Percentiles rank a stretch among this genome's conserved stretches.
Evolutionary conservation across 2,888 invertebrate species (phyloP).

Genomic region (Nymphalis polychloros): DNA sequence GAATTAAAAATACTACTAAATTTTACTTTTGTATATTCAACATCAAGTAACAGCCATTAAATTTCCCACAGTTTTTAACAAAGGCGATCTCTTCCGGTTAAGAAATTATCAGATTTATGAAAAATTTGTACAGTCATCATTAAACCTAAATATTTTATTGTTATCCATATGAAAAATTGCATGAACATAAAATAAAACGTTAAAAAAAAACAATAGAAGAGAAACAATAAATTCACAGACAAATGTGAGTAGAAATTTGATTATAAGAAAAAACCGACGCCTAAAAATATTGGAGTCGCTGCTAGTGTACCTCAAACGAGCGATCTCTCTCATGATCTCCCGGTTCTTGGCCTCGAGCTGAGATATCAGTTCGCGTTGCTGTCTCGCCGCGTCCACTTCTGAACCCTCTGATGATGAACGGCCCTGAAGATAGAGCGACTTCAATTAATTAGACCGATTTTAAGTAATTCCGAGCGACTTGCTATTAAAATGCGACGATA

Average conservation of each 20-base stretch:
- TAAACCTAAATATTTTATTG: no score
- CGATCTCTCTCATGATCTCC: slow-evolving; percentile 97
- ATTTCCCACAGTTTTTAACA: background rate
- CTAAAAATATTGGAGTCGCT: background rate
- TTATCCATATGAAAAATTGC: no score
- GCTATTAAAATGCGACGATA: background rate
- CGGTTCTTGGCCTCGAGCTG: slow-evolving; percentile 97
- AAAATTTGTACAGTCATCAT: no score
- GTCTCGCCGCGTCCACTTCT: slow-evolving; percentile 92
- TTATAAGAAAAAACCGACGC: no score
- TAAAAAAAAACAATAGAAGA: no score
- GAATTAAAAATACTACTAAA: no score
- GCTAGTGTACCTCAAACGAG: slow-evolving; percentile 85
- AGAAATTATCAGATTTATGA: no score
- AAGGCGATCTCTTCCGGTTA: no score
- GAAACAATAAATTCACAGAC: no score
- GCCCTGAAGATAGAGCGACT: slow-evolving; percentile 53
- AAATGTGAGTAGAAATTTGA: no score
- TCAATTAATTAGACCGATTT: no score
- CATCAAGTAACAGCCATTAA: background rate
- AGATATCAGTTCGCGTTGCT: slow-evolving; percentile 94
- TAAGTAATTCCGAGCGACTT: background rate
- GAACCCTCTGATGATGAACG: slow-evolving; percentile 86
- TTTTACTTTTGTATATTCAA: background rate
- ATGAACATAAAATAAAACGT: no score